Evolutionary conservation across 1,140 invertebrate genomes (phyloP).

Genomic region (Drosophila carrolli): DNA sequence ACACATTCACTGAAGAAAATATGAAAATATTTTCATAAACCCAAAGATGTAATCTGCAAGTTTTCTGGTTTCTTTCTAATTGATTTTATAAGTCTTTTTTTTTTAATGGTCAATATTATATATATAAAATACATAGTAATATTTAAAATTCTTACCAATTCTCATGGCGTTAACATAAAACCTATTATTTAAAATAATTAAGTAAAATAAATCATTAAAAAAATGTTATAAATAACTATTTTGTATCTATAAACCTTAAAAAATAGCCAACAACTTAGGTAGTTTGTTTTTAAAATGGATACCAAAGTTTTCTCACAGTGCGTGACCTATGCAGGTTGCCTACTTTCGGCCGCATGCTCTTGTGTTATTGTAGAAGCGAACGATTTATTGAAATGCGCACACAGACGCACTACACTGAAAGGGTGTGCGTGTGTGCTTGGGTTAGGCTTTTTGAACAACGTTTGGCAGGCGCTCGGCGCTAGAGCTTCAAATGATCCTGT

Average conservation of each 20-base stretch:
- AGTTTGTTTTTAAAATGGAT: background rate
- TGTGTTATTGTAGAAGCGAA: conserved; percentile 75
- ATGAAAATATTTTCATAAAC: background rate
- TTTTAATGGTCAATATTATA: no score
- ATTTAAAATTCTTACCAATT: no score
- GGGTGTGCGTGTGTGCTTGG: conserved; percentile 59
- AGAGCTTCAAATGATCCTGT: conserved; percentile 81
- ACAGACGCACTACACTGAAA: conserved; percentile 67
- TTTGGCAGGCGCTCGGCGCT: conserved; percentile 52
- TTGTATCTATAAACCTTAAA: no score
- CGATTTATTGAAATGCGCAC: conserved; percentile 78
- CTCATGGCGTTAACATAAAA: no score
- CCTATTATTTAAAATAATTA: no score
- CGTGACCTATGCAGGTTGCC: conserved; percentile 49
- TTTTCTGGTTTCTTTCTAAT: no score
- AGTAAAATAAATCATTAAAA: no score
- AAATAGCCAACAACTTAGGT: no score
- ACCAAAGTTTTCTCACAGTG: conserved; percentile 4
- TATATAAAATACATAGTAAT: no score
- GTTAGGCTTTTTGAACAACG: conserved; percentile 46
- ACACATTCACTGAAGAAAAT: conserved; percentile 5
- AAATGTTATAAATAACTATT: no score
- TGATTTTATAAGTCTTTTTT: no score
- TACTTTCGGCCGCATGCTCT: conserved; percentile 55
- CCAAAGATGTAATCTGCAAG: no score